phyloP scores from a whole-genome alignment of 2,797 vertebrate species.

The Tinamus major region DNA sequence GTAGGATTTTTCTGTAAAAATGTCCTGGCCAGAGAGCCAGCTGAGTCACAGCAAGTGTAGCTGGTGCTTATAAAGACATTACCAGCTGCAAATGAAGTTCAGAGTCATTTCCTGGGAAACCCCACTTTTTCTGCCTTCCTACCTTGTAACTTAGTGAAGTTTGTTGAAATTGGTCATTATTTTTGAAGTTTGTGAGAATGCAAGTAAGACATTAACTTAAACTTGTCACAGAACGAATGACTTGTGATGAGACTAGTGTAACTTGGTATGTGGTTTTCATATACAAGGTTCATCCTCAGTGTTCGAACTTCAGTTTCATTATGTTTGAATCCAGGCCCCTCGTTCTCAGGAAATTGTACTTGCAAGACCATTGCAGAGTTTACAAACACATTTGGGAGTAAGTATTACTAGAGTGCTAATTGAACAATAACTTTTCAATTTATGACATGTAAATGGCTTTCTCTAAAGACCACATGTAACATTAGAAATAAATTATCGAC shows the following conservation, averaged over 20 bases:
- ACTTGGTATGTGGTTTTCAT: background rate
- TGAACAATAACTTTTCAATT: background rate
- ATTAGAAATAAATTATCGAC: background rate
- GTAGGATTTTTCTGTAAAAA: background rate
- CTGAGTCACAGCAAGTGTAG: background rate
- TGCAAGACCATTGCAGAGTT: background rate
- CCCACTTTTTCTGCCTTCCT: background rate
- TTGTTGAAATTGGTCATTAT: background rate
- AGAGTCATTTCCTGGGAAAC: background rate
- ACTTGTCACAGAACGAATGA: background rate
- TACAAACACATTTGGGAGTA: background rate
- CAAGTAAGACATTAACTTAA: background rate
- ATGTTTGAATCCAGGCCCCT: background rate
- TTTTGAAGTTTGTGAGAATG: background rate
- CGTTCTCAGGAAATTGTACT: background rate
- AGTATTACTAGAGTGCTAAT: background rate
- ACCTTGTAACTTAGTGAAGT: background rate
- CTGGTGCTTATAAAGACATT: rapidly evolving
- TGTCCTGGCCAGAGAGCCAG: background rate
- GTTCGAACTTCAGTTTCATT: background rate
- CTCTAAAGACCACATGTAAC: background rate
- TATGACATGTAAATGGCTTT: background rate
- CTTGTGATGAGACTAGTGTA: background rate
- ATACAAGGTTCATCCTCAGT: background rate
- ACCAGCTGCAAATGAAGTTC: background rate